Conservation (phyloP, 1,140 invertebrate species). For the Phymorhynchus buccinoides region DNA sequence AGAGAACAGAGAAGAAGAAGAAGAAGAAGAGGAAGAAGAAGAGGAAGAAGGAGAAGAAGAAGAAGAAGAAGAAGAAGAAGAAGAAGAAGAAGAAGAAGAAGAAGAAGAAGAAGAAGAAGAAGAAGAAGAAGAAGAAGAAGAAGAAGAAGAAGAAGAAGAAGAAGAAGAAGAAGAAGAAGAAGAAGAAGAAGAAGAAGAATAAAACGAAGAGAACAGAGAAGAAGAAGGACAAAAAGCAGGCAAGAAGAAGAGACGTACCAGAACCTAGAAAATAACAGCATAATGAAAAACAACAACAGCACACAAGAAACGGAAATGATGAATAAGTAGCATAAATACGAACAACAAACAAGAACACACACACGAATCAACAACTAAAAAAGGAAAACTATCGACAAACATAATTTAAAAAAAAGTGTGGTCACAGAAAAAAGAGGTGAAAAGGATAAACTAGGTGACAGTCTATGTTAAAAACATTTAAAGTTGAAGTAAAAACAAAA, state of each 20-base stretch:
- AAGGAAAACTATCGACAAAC: too few species aligned
- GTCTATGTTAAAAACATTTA: too few species aligned
- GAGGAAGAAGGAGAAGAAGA: background rate
- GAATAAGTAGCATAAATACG: too few species aligned
- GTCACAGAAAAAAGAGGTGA: too few species aligned
- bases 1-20: too few species aligned
- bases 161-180: background rate
- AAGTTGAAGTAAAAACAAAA: too few species aligned
- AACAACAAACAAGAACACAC: too few species aligned
- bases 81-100: background rate
- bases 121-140: background rate
- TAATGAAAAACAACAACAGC: background rate
- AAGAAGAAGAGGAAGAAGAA: conserved; percentile 1
- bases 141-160: background rate
- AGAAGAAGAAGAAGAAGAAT: background rate
- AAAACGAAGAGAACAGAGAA: background rate
- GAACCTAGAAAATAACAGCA: background rate
- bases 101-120: background rate
- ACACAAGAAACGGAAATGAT: background rate
- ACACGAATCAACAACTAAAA: too few species aligned
- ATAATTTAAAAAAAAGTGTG: too few species aligned
- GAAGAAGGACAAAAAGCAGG: background rate
- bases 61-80: background rate
- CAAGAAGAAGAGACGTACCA: background rate
- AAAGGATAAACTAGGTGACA: too few species aligned